Evolutionary conservation across 2,888 invertebrate species (phyloP).

Genomic region (Dolichopus griseipennis): DNA sequence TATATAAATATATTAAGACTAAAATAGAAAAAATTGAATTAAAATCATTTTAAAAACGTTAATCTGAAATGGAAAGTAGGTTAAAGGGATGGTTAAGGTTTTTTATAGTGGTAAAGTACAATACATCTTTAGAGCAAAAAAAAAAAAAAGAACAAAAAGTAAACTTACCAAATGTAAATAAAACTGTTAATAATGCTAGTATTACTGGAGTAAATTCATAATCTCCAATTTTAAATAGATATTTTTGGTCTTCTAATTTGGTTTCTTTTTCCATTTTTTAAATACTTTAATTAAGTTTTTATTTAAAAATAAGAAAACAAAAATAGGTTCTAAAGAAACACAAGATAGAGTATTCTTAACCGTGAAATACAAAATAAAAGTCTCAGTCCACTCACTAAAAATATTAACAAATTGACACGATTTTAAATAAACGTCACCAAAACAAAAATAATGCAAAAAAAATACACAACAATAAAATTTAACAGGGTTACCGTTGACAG

Average conservation of each 20-base stretch:
- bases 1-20: constrained; percentile 36
- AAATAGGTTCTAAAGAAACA: background rate
- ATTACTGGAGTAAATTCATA: constrained; percentile 17
- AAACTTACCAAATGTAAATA: constrained; percentile 22
- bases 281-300: background rate
- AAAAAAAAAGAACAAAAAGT: background rate
- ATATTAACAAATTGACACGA: background rate
- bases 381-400: no score
- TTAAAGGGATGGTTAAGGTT: background rate
- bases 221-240: constrained; percentile 18
- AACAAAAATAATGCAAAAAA: background rate
- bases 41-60: background rate
- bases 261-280: constrained; percentile 4
- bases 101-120: background rate
- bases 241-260: constrained; percentile 13
- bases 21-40: constrained; percentile 16
- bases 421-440: background rate
- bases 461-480: background rate
- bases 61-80: background rate
- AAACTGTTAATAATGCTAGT: constrained; percentile 18
- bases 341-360: background rate
- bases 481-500: background rate
- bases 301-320: no score
- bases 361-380: background rate
- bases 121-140: background rate